Evolutionary conservation across 1,140 invertebrate genomes (phyloP).

Genomic region (Rhyacophila brunnea): DNA sequence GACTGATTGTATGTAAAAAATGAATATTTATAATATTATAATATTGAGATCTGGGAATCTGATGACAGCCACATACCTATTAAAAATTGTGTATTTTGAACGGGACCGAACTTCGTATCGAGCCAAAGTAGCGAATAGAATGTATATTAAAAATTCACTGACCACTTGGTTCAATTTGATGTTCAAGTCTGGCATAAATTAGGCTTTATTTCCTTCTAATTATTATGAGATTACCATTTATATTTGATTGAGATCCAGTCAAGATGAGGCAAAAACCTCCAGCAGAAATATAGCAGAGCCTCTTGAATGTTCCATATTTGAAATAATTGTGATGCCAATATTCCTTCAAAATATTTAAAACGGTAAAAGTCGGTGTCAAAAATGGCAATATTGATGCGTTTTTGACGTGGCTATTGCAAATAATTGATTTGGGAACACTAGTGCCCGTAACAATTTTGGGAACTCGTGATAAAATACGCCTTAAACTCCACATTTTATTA

Average conservation of each 20-base stretch:
- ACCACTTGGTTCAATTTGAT: no score
- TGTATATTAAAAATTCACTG: no score
- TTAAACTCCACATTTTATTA: neutral
- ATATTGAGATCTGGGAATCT: no score
- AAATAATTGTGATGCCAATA: neutral
- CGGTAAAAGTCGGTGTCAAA: neutral
- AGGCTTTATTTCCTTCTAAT: neutral
- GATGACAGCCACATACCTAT: no score
- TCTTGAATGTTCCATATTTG: neutral
- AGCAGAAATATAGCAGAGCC: neutral
- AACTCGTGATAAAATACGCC: neutral
- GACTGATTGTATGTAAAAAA: no score
- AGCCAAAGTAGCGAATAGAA: no score
- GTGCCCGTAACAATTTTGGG: neutral
- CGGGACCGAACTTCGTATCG: no score
- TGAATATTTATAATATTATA: no score
- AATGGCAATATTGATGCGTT: neutral
- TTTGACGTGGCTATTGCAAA: no score
- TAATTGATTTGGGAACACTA: no score
- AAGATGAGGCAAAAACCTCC: neutral
- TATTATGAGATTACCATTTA: neutral
- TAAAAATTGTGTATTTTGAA: no score
- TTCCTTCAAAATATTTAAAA: neutral
- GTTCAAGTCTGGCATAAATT: no score
- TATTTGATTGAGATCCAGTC: slow-evolving; percentile 4